Evolutionary conservation across 2,888 invertebrate species (phyloP).

Genomic region (Tinea semifulvella): DNA sequence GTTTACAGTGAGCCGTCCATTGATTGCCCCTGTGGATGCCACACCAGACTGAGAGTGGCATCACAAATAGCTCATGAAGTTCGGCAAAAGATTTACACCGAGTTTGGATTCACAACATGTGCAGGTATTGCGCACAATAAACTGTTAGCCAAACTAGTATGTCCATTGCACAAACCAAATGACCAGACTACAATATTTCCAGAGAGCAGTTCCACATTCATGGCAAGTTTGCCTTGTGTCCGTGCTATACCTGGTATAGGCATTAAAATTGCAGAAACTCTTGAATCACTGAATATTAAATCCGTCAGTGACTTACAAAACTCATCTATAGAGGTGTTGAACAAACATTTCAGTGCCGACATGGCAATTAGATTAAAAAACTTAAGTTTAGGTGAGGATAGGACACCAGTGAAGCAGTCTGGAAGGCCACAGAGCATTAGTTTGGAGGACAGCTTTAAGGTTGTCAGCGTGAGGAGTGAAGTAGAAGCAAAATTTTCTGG

Average conservation of each 20-base stretch:
- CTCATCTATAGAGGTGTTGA: slow-evolving; percentile 63
- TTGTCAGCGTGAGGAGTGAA: slow-evolving; percentile 76
- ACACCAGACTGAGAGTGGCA: slow-evolving; percentile 72
- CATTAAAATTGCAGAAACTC: slow-evolving; percentile 70
- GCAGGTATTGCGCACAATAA: slow-evolving; percentile 89
- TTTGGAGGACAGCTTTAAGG: slow-evolving; percentile 80
- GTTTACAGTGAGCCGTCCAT: slow-evolving; percentile 63
- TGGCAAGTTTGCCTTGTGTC: slow-evolving; percentile 70
- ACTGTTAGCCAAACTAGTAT: slow-evolving; percentile 80
- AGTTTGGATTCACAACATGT: slow-evolving; percentile 79
- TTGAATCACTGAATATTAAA: slow-evolving; percentile 71
- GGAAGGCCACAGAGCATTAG: slow-evolving; percentile 84
- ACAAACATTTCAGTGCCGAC: slow-evolving; percentile 72
- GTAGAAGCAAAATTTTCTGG: slow-evolving; percentile 77
- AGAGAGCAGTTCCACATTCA: slow-evolving; percentile 70
- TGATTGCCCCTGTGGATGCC: slow-evolving; percentile 80
- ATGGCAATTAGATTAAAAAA: slow-evolving; percentile 75
- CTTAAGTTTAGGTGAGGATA: slow-evolving; percentile 79
- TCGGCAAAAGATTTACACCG: slow-evolving; percentile 71
- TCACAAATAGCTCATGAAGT: slow-evolving; percentile 81
- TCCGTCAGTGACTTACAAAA: slow-evolving; percentile 75
- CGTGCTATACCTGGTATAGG: slow-evolving; percentile 81
- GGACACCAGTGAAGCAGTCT: slow-evolving; percentile 73
- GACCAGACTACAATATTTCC: slow-evolving; percentile 84
- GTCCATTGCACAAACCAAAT: slow-evolving; percentile 79